Evolutionary conservation across 2,797 vertebrate species (phyloP).

Genomic region (Sus cebifrons): DNA sequence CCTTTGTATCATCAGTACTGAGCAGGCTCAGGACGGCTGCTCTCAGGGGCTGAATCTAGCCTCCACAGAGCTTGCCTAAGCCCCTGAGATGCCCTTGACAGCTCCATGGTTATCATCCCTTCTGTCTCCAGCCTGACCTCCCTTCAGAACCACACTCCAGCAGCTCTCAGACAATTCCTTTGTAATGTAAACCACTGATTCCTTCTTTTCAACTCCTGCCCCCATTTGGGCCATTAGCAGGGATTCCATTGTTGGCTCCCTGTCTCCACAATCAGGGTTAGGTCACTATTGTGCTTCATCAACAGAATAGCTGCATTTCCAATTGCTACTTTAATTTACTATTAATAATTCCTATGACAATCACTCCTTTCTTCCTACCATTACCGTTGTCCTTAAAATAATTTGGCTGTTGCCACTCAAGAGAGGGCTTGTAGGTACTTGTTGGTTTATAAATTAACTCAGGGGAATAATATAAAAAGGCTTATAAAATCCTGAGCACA

Average conservation of each 20-base stretch:
- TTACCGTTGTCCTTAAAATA: constrained; percentile 39
- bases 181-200: constrained; percentile 85
- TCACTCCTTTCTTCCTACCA: background rate
- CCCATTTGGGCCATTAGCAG: constrained; percentile 80
- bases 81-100: constrained; percentile 83
- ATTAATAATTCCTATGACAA: constrained; percentile 82
- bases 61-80: constrained; percentile 66
- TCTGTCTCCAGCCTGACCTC: constrained; percentile 78
- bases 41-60: constrained; percentile 1
- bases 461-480: constrained; percentile 27
- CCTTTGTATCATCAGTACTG: constrained; percentile 42
- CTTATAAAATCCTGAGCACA: constrained; percentile 23
- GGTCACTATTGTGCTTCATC: constrained; percentile 76
- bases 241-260: constrained; percentile 78
- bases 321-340: constrained; percentile 80
- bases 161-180: constrained; percentile 81
- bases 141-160: constrained; percentile 77
- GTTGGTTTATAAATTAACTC: constrained; percentile 59
- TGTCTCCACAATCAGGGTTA: constrained; percentile 75
- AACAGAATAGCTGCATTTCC: constrained; percentile 70
- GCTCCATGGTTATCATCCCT: constrained; percentile 76
- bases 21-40: constrained; percentile 60
- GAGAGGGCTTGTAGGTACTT: constrained; percentile 38
- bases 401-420: constrained; percentile 33
- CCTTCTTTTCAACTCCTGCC: constrained; percentile 80